phyloP scores from a whole-genome alignment of 2,888 invertebrate species.

The Eilema depressum region DNA sequence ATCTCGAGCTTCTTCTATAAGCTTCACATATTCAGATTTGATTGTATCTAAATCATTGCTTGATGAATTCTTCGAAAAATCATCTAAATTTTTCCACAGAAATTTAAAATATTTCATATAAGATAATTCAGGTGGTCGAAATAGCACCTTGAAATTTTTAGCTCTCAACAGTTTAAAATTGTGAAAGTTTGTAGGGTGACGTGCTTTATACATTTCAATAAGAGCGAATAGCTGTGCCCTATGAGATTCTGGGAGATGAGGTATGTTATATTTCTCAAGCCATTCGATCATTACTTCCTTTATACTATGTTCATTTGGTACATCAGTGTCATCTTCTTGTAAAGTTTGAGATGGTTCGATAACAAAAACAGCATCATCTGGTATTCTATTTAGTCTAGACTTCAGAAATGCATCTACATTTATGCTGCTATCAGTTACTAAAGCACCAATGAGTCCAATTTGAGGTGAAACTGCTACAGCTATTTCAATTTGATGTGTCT shows the following conservation, averaged over 20 bases:
- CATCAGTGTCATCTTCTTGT: conserved; percentile 22
- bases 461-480: conserved; percentile 21
- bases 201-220: conserved; percentile 53
- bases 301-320: conserved; percentile 41
- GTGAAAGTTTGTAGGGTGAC: conserved; percentile 1
- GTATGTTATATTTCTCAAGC: conserved; percentile 52
- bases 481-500: conserved; percentile 5
- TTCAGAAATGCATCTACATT: conserved; percentile 10
- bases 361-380: conserved; percentile 33
- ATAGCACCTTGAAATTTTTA: conserved; percentile 9
- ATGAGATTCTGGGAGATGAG: conserved; percentile 43
- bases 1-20: conserved; percentile 40
- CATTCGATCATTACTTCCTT: conserved; percentile 52
- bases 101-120: conserved; percentile 1
- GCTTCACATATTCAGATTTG: neutral
- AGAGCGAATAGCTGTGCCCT: conserved; percentile 55
- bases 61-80: neutral
- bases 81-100: neutral
- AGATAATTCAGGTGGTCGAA: conserved; percentile 8
- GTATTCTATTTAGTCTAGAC: conserved; percentile 20
- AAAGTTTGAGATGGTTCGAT: conserved; percentile 20
- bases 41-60: neutral
- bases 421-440: neutral
- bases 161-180: conserved; percentile 1
- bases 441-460: conserved; percentile 23